Conservation (phyloP, 2,888 invertebrate genomes). For the Tethea ocularis region DNA sequence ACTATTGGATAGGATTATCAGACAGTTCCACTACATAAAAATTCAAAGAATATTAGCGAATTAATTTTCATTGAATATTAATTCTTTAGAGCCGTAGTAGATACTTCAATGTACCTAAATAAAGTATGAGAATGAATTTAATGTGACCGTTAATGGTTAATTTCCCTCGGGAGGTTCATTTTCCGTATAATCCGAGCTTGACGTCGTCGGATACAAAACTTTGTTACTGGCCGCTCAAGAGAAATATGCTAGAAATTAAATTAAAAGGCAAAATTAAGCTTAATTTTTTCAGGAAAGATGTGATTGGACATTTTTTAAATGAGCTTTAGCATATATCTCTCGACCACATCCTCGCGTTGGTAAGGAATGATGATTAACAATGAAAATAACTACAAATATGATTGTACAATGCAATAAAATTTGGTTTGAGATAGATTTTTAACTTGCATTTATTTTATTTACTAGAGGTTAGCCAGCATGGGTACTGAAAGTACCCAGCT, state of each 20-base stretch:
- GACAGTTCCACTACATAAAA: no score
- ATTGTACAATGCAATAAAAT: no score
- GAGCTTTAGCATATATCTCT: no score
- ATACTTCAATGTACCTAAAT: slow-evolving; percentile 51
- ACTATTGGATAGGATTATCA: no score
- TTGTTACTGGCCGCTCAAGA: slow-evolving; percentile 45
- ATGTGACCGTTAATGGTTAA: slow-evolving; percentile 71
- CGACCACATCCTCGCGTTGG: no score
- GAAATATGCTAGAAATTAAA: slow-evolving; percentile 43
- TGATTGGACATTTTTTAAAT: no score
- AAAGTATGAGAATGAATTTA: slow-evolving; percentile 67
- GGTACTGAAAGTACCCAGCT: no score
- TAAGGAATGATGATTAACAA: no score
- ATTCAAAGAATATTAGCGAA: neutral
- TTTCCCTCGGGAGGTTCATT: slow-evolving; percentile 73
- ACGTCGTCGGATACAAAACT: slow-evolving; percentile 48
- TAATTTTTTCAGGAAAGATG: neutral
- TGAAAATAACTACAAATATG: no score
- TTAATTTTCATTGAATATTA: slow-evolving; percentile 23
- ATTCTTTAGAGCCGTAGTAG: slow-evolving; percentile 31
- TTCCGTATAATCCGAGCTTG: slow-evolving; percentile 49
- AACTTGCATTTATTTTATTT: no score
- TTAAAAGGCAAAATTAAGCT: slow-evolving; percentile 29
- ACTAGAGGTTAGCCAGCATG: no score
- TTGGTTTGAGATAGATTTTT: no score